Evolutionary conservation across 37 sponge, comb jelly and placozoan genomes (phyloP).

Genomic region (Bolinopsis microptera): DNA sequence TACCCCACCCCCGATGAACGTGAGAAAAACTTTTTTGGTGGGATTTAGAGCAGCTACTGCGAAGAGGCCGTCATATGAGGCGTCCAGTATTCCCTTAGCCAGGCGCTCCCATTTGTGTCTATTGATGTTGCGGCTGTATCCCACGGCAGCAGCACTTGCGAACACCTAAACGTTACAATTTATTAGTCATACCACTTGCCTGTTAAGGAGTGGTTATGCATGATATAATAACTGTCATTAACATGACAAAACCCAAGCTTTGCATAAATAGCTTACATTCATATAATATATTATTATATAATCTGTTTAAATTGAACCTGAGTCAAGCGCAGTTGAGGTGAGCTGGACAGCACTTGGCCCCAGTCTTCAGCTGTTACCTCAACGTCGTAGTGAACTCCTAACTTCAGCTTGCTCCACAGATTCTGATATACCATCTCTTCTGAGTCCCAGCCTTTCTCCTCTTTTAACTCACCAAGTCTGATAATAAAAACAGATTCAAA

Average conservation of each 20-base stretch:
- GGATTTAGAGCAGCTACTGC: not conserved
- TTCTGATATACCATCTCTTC: not conserved
- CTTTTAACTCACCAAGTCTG: not conserved
- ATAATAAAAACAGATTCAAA: too few relatives aligned
- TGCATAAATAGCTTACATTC: too few relatives aligned
- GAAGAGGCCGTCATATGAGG: conserved; percentile 41
- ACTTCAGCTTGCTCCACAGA: conserved; percentile 43
- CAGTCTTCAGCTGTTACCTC: conserved; percentile 9
- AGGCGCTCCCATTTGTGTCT: not conserved
- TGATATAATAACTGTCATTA: too few relatives aligned
- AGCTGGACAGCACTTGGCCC: not conserved
- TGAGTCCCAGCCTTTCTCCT: not conserved
- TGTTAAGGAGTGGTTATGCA: too few relatives aligned
- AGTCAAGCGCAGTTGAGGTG: not conserved
- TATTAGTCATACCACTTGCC: too few relatives aligned
- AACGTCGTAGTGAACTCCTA: conserved; percentile 49
- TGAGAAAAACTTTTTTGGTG: conserved; percentile 19
- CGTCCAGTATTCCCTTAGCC: conserved; percentile 24
- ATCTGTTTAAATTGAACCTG: too few relatives aligned
- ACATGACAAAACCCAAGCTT: too few relatives aligned
- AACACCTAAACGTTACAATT: conserved; percentile 7
- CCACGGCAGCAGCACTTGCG: conserved; percentile 46
- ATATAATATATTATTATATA: too few relatives aligned
- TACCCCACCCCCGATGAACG: conserved; percentile 54
- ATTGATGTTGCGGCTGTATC: not conserved